Base-by-base conservation (phyloP, 2,888 invertebrate species). In the Drosophila ochracea region DNA sequence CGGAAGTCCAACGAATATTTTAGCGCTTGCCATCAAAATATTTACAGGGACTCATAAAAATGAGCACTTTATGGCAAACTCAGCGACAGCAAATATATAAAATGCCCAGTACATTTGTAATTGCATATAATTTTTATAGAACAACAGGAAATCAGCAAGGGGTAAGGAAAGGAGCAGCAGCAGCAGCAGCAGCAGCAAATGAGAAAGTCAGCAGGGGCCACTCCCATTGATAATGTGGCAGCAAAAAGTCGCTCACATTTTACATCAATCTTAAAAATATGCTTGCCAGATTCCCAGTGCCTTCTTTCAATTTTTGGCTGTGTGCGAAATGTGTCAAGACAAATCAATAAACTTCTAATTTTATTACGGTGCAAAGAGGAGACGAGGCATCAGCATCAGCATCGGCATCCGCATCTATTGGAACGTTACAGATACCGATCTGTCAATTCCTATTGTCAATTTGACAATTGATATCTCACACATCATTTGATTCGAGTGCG, bases 291-390 rank as follows among this genome's bases (percentile, higher is more conserved):
- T 65, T 73, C 49, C 30, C 66, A 73, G 59, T 58, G 41, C 13
- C 39, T 57, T 9, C 25, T 9, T 25, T 25, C n/a, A 1, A 19
- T 5, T 58, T 30, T 50, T 50, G 19, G 66, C 81, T 31, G 43
- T 72, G 88, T 88, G 67, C 47, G 47, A 47, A 84, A 89, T 73
- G 80, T 92, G 92, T 92, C 92, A 92, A 82, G 92, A 92, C 92
- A 92, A 92, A 92, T 92, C 92, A 92, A 92, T 92, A 92, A 92
- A 92, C 91, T 89, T 91, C 83, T 83, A 84, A 92, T 92, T 92
- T 92, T 92, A 92, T 92, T 86, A 84, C 89, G 75, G 74, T 69
- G 82, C 28, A 53, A 70, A 63, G 61, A 55, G 65, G 57, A 57
- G 47, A 47, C 4, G 47, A 4, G 47, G 1, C 47, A 16, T 13